These are phyloP conservation scores for Vidua macroura DNA, from an alignment of 2,113 vertebrate genomes.

Conservation along the genomic window DNA sequence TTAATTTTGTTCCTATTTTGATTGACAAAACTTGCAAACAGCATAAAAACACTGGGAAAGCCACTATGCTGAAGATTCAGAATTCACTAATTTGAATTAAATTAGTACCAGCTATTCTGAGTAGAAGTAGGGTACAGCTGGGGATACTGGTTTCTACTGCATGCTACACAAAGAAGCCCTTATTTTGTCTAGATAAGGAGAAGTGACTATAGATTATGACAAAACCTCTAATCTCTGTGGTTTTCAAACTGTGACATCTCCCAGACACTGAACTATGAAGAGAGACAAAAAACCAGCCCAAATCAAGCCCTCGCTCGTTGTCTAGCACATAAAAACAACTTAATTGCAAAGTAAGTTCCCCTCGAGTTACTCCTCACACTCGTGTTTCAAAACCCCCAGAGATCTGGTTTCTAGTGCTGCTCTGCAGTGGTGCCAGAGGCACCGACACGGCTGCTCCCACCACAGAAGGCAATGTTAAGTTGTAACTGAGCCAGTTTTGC, in stretches of 20 bases:
- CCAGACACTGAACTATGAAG: not conserved
- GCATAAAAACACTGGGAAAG: not conserved
- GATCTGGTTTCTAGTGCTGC: not conserved
- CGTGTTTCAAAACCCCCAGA: not conserved
- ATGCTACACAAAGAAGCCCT: not conserved
- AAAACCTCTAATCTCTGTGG: not conserved
- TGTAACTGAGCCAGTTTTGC: not conserved
- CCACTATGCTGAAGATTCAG: not conserved
- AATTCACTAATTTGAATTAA: not conserved
- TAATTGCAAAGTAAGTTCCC: not conserved
- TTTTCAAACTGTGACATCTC: not conserved
- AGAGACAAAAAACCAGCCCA: not conserved
- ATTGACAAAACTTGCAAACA: not conserved
- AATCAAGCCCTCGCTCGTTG: not conserved
- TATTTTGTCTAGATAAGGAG: not conserved
- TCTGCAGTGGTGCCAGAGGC: not conserved
- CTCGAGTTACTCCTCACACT: not conserved
- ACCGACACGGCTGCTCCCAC: not conserved
- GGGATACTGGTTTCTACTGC: not conserved
- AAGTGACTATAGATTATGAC: not conserved
- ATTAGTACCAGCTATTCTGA: not conserved
- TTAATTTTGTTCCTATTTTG: not conserved
- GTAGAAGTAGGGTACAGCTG: not conserved
- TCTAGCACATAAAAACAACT: not conserved
- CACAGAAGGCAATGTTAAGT: not conserved